phyloP scores from a whole-genome alignment of 2,113 vertebrate genomes.

The Rhineura floridana region DNA sequence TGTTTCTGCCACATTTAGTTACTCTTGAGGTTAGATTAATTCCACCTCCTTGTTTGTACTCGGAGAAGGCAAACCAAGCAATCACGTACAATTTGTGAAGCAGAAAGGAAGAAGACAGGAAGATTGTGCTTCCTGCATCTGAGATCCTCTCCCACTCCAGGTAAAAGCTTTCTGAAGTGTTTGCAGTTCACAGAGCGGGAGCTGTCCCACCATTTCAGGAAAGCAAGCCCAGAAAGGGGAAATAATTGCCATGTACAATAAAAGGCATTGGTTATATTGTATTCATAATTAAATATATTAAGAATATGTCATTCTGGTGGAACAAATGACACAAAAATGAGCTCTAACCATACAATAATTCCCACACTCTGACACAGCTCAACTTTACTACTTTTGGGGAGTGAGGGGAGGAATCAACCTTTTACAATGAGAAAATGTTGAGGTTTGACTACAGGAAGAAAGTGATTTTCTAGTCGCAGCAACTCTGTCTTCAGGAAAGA shows the following conservation, averaged over 20 bases:
- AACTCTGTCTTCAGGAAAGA: neutral
- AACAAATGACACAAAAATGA: neutral
- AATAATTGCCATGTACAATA: neutral
- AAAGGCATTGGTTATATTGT: neutral
- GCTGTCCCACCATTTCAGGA: conserved; percentile 75
- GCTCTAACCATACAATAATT: neutral
- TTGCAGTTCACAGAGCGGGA: conserved; percentile 34
- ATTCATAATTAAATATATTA: neutral
- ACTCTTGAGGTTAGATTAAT: neutral
- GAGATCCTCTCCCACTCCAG: neutral
- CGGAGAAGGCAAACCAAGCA: conserved; percentile 1
- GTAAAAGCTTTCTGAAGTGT: neutral
- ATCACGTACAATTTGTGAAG: neutral
- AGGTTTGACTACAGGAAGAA: neutral
- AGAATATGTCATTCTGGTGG: neutral
- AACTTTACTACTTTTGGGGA: neutral
- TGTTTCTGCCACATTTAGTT: neutral
- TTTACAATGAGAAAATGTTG: neutral
- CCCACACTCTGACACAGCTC: neutral
- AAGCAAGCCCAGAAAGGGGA: conserved; percentile 28
- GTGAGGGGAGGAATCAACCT: neutral
- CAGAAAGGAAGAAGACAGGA: neutral
- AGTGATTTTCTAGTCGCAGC: neutral
- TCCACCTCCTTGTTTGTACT: neutral
- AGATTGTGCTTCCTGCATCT: conserved; percentile 13